Base-by-base conservation (phyloP, 2,113 vertebrate species). In the Pedetes capensis region DNA sequence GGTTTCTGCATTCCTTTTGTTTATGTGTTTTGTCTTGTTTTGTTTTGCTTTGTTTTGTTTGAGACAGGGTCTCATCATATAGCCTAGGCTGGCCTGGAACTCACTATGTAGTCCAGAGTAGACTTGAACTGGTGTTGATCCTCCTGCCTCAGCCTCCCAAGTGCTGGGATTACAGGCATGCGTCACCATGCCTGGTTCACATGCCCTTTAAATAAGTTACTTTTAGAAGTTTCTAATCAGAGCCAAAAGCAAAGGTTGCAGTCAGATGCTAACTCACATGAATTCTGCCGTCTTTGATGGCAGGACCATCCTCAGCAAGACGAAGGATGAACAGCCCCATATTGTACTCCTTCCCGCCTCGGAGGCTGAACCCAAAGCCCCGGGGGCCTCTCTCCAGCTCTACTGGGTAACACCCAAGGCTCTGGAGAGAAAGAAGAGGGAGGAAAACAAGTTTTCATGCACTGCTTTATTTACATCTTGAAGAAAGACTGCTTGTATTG, bases 301-400 rank as follows among this genome's bases (percentile, higher is more conserved):
- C 99, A 0, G 99, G 99, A 3, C 99, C 99, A 0, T 99, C 99
- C 95, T 99, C 99, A 0, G 99, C 99, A 10, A 99, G 98, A 0
- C 99, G 98, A 32, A 99, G 99, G 97, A 99, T 99, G 97, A 99
- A 99, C 23, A 99, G 98, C 4, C 99, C 99, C 99, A 99, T 99
- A 98, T 99, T 99, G 95, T 99, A 99, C 80, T 99, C 99, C 96
- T 99, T 99, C 18, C 99, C 99, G 55, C 99, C 99, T 8, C 99
- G 98, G 47, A 99, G 99, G 92, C 99, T 99, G 98, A 99, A 99
- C 64, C 99, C 99, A 44, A 99, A 99, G 53, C 99, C 99, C 1
- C 99, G 98, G 89, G 98, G 98, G 57, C 99, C 99, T 86, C 99
- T 98, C 87, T 99, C 99, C 98, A 99, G 93, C 98, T 99, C 99